A percentile compares a stretch with the other conserved stretches of the same genome.
phyloP scores from a whole-genome alignment of 2,113 vertebrate genomes.

The Proterorhinus semilunaris region DNA sequence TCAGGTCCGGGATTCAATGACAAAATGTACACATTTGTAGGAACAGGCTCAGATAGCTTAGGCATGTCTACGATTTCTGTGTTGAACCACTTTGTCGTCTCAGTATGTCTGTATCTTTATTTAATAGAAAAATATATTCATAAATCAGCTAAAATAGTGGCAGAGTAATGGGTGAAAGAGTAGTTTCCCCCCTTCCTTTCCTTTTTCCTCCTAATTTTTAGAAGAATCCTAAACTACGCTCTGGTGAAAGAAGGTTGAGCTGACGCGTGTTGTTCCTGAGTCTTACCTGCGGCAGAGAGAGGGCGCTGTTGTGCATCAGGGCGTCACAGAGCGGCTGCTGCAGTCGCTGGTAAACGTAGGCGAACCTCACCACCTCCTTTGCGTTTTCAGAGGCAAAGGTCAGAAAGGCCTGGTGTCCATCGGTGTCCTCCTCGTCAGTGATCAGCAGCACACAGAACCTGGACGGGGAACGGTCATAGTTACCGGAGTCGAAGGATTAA shows the following conservation, averaged over 20 bases:
- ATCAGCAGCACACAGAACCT: slow-evolving; percentile 92
- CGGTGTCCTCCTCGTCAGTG: slow-evolving; percentile 77
- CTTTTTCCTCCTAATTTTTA: too few species aligned
- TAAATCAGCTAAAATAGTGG: too few species aligned
- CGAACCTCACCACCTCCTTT: slow-evolving; percentile 86
- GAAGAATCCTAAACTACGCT: too few species aligned
- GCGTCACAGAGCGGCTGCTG: slow-evolving; percentile 84
- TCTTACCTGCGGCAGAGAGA: slow-evolving; percentile 66
- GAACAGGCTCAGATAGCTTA: too few species aligned
- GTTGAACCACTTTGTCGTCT: too few species aligned
- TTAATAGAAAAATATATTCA: too few species aligned
- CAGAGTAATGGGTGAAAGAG: too few species aligned
- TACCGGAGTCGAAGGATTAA: background rate
- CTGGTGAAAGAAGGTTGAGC: too few species aligned
- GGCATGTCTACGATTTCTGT: too few species aligned
- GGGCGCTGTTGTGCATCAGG: slow-evolving; percentile 71
- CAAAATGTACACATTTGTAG: too few species aligned
- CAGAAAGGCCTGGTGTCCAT: slow-evolving; percentile 84
- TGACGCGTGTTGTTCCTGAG: background rate
- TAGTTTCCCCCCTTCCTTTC: background rate
- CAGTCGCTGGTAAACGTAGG: slow-evolving; percentile 82
- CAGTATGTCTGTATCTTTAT: too few species aligned
- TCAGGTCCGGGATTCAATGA: too few species aligned
- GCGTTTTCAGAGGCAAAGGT: slow-evolving; percentile 86
- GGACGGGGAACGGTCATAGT: background rate